A percentile compares a stretch with the other conserved stretches of the same genome.
These are phyloP conservation scores for Magallana ariakensis DNA, from an alignment of 1,140 invertebrate species.

Conservation along the genomic window DNA sequence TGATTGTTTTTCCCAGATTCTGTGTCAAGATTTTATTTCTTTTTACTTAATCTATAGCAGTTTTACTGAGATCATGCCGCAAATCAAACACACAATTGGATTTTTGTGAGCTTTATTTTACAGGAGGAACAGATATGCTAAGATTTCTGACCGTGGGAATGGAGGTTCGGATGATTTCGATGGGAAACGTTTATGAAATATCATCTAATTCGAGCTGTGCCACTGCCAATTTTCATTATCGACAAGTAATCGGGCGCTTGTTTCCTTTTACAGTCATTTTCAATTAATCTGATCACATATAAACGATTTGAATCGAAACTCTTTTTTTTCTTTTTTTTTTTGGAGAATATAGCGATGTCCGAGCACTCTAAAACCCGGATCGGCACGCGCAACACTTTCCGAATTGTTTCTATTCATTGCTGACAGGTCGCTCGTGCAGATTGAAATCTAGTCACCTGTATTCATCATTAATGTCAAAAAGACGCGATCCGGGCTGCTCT, in stretches of 20 bases:
- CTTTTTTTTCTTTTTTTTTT: too few relatives aligned
- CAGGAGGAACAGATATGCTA: slow-evolving; percentile 33
- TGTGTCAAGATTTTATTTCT: slow-evolving; percentile 37
- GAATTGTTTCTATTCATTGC: neutral
- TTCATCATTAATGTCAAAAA: slow-evolving; percentile 21
- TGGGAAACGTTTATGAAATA: slow-evolving; percentile 32
- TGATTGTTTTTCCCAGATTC: slow-evolving; percentile 26
- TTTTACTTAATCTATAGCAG: slow-evolving; percentile 21
- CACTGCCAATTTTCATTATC: slow-evolving; percentile 26
- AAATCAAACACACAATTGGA: slow-evolving; percentile 34
- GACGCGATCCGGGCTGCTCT: neutral
- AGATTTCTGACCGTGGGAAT: slow-evolving; percentile 25
- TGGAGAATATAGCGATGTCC: neutral
- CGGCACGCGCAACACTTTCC: slow-evolving; percentile 3
- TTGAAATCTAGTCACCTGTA: slow-evolving; percentile 16
- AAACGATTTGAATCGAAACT: neutral
- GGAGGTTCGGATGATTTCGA: neutral
- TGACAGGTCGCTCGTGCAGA: slow-evolving; percentile 13
- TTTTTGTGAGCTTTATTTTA: slow-evolving; percentile 21
- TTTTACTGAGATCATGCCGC: slow-evolving; percentile 6
- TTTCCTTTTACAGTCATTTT: slow-evolving; percentile 37
- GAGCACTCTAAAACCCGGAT: neutral
- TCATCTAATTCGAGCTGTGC: slow-evolving; percentile 24
- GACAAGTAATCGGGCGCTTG: neutral
- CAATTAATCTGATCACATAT: neutral